These are phyloP conservation scores for Desoria tigrina DNA, from an alignment of 2,888 invertebrate species.

Conservation along the genomic window DNA sequence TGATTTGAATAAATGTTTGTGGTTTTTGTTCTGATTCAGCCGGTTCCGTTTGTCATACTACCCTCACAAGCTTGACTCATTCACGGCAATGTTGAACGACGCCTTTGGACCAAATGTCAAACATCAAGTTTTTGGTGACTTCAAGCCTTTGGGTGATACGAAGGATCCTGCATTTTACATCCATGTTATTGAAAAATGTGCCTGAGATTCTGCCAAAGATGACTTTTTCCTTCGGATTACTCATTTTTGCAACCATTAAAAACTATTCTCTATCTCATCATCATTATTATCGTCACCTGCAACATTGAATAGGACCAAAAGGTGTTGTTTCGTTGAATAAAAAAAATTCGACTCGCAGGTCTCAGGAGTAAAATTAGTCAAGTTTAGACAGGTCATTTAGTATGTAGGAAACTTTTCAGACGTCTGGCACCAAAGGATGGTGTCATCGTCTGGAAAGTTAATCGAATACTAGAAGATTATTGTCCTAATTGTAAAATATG, in stretches of 20 bases:
- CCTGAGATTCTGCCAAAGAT: background rate
- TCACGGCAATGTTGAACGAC: slow-evolving; percentile 70
- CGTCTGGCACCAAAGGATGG: slow-evolving; percentile 19
- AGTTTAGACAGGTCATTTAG: background rate
- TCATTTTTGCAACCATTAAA: no score
- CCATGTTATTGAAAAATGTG: slow-evolving; percentile 72
- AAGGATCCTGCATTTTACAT: slow-evolving; percentile 78
- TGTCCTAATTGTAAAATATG: no score
- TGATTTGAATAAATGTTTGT: background rate
- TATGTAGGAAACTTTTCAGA: slow-evolving; percentile 5
- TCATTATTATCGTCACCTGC: background rate
- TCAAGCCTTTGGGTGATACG: slow-evolving; percentile 68
- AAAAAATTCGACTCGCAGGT: background rate
- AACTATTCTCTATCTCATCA: no score
- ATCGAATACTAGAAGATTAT: no score
- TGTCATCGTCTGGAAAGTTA: slow-evolving; percentile 14
- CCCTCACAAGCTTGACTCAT: slow-evolving; percentile 74
- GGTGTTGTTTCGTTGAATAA: slow-evolving; percentile 10
- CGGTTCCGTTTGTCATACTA: slow-evolving; percentile 86
- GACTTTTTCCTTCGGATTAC: background rate
- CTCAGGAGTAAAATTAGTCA: slow-evolving; percentile 11
- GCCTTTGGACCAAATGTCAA: slow-evolving; percentile 68
- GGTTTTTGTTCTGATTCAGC: slow-evolving; percentile 58
- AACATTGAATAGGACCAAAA: slow-evolving; percentile 2
- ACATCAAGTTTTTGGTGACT: slow-evolving; percentile 78